Conservation (phyloP, 2,113 vertebrate genomes). For the human region DNA sequence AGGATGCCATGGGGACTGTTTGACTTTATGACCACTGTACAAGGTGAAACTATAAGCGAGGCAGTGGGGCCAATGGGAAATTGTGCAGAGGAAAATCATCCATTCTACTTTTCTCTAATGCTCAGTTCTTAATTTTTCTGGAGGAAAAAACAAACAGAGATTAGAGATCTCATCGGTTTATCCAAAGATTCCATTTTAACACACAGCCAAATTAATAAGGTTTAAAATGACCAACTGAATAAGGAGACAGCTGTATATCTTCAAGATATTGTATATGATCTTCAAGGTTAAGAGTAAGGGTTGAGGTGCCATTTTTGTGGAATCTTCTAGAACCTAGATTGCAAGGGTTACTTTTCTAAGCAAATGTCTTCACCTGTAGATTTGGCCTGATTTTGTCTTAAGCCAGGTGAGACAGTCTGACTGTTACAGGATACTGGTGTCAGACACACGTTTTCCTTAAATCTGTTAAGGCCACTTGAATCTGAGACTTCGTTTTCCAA, state of each 20-base stretch:
- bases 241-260: not conserved
- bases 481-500: not conserved
- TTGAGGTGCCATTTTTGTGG: not conserved
- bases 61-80: not conserved
- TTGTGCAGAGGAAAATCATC: not conserved
- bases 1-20: slow-evolving; percentile 73
- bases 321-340: not conserved
- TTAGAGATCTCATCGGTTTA: not conserved
- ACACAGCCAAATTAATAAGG: slow-evolving; percentile 58
- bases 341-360: not conserved
- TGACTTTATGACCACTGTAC: slow-evolving; percentile 80
- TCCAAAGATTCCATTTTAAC: slow-evolving; percentile 40
- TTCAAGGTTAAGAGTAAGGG: not conserved
- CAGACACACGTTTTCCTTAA: not conserved
- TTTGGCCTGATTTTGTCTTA: not conserved
- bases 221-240: not conserved
- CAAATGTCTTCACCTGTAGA: not conserved
- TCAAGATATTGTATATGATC: not conserved
- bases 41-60: slow-evolving; percentile 80
- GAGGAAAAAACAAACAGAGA: slow-evolving; percentile 21
- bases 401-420: not conserved
- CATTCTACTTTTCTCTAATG: not conserved
- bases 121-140: not conserved
- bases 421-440: not conserved
- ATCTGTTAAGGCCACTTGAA: not conserved